These are phyloP conservation scores for Halocynthia aurantium DNA, from an alignment of 23 tunicate genomes.

Conservation along the genomic window DNA sequence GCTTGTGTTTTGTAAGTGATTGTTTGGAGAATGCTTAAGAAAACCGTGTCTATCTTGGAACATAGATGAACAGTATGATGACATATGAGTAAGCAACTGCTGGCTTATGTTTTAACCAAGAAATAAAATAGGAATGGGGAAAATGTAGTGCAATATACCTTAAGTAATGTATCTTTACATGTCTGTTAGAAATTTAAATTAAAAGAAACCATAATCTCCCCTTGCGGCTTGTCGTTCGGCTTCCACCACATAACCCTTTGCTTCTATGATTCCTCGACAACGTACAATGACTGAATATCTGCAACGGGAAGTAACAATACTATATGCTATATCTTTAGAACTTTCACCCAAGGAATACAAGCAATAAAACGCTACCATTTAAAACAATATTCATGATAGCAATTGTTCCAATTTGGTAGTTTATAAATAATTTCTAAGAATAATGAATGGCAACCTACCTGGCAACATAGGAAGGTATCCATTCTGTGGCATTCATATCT, in stretches of 20 bases:
- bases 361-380: not conserved
- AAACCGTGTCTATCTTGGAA: too few relatives aligned
- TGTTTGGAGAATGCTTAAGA: too few relatives aligned
- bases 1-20: too few relatives aligned
- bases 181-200: too few relatives aligned
- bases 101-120: too few relatives aligned
- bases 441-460: slow-evolving; percentile 27
- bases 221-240: slow-evolving; percentile 42
- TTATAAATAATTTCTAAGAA: not conserved
- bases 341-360: not conserved
- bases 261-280: slow-evolving; percentile 73
- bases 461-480: slow-evolving; percentile 69
- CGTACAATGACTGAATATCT: slow-evolving; percentile 78
- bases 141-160: too few relatives aligned
- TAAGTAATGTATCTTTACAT: too few relatives aligned
- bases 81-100: too few relatives aligned
- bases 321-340: not conserved
- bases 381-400: not conserved
- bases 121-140: too few relatives aligned
- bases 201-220: slow-evolving; percentile 75
- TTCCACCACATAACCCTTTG: slow-evolving; percentile 76
- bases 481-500: slow-evolving; percentile 40
- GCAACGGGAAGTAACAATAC: not conserved
- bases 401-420: not conserved
- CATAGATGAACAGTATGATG: too few relatives aligned